These are phyloP conservation scores for Acromyrmex heyeri DNA, from an alignment of 1,140 invertebrate species.

Conservation along the genomic window DNA sequence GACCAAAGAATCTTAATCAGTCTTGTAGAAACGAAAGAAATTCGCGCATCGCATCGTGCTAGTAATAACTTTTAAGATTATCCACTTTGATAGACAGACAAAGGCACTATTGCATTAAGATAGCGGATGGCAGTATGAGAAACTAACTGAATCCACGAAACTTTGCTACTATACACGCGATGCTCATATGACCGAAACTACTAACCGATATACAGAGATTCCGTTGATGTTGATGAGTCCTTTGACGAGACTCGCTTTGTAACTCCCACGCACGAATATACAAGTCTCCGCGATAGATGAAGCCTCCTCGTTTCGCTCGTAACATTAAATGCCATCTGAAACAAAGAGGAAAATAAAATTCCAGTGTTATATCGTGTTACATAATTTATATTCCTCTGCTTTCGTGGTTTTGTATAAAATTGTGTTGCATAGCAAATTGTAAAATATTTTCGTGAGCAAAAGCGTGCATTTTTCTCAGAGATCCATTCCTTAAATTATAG, in stretches of 20 bases:
- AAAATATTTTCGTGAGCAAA: not conserved
- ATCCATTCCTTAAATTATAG: not conserved
- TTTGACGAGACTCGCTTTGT: conserved; percentile 84
- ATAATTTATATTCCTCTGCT: not conserved
- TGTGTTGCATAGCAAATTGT: not conserved
- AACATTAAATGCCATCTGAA: conserved; percentile 85
- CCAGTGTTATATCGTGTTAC: not conserved
- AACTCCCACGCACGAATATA: conserved; percentile 86
- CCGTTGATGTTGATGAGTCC: conserved; percentile 80
- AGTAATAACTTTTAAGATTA: conserved; percentile 43
- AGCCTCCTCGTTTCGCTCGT: conserved; percentile 81
- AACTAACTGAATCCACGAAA: conserved; percentile 27
- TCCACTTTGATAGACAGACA: conserved; percentile 23
- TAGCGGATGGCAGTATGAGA: not conserved
- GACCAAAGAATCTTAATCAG: conserved; percentile 76
- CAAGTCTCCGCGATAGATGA: conserved; percentile 86
- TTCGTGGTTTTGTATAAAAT: not conserved
- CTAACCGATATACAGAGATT: conserved; percentile 84
- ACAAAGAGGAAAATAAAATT: conserved; percentile 62
- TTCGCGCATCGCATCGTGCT: conserved; percentile 15
- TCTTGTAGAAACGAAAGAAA: conserved; percentile 55
- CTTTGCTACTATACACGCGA: not conserved
- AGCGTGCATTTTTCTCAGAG: not conserved
- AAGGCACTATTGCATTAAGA: not conserved
- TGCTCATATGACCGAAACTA: conserved; percentile 29